Percentiles rank a stretch among this genome's conserved stretches.
These are phyloP conservation scores for Sepiola atlantica DNA, from an alignment of 2,888 invertebrate species.

Conservation along the genomic window DNA sequence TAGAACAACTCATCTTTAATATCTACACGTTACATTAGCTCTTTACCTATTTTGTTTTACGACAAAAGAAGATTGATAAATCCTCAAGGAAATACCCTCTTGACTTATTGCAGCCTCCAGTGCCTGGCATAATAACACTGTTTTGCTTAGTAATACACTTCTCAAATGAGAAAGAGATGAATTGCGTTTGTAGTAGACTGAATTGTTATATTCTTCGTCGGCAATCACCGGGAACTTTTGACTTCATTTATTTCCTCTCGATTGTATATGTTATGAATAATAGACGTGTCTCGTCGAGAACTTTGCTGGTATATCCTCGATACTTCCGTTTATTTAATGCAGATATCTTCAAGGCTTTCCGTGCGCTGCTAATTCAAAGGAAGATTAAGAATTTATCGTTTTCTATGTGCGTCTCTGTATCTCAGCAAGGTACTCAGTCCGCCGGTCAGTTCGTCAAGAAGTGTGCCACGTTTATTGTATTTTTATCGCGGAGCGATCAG, in stretches of 20 bases:
- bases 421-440: too few relatives aligned
- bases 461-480: too few relatives aligned
- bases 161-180: background rate
- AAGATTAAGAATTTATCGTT: background rate
- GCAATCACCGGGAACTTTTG: too few relatives aligned
- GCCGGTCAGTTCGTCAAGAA: too few relatives aligned
- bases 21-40: background rate
- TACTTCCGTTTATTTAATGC: background rate
- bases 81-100: conserved; percentile 3
- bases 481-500: too few relatives aligned
- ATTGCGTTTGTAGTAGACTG: background rate
- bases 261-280: background rate
- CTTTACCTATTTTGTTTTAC: background rate
- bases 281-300: background rate
- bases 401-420: background rate
- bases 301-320: background rate
- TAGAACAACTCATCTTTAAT: background rate
- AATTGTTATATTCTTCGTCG: background rate
- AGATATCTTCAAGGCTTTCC: background rate
- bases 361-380: too few relatives aligned
- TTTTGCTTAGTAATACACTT: background rate
- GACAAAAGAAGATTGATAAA: background rate
- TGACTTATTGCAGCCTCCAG: background rate
- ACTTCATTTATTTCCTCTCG: background rate
- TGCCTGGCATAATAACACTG: background rate